Conservation (phyloP, 1,140 invertebrate genomes). For the Mya arenaria region DNA sequence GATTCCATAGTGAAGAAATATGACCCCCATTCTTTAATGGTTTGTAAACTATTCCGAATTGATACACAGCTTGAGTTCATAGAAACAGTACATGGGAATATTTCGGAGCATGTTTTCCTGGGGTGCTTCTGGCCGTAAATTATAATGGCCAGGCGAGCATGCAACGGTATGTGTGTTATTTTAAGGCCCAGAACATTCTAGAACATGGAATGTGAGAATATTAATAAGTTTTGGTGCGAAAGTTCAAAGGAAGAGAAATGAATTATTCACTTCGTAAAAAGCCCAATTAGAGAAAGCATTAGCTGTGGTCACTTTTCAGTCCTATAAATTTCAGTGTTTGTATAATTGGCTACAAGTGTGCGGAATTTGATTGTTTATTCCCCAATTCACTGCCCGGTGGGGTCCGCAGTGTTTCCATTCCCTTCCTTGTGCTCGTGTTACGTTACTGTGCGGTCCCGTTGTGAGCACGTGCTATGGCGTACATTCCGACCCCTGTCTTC, state of each 20-base stretch:
- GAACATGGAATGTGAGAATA: background rate
- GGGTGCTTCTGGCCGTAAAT: background rate
- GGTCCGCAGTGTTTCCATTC: background rate
- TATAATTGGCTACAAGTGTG: background rate
- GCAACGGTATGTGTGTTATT: background rate
- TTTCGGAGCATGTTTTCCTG: background rate
- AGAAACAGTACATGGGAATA: slow-evolving; percentile 36
- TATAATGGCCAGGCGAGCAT: background rate
- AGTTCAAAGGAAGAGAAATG: background rate
- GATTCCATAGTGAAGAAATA: slow-evolving; percentile 26
- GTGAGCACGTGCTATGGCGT: background rate
- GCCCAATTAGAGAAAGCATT: background rate
- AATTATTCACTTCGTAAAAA: background rate
- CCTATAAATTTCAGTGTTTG: no score
- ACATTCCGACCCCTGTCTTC: no score
- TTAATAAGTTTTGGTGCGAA: background rate
- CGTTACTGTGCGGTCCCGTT: background rate
- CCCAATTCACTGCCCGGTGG: no score
- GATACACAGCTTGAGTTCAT: slow-evolving; percentile 20
- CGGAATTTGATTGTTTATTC: background rate
- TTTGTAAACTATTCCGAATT: slow-evolving; percentile 42
- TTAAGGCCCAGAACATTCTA: background rate
- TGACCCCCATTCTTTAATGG: slow-evolving; percentile 33
- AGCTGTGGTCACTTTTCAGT: background rate
- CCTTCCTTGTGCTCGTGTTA: background rate